Percentiles rank a stretch among this genome's conserved stretches.
These are phyloP conservation scores for Centropyge bicolor DNA, from an alignment of 2,797 vertebrate species.

Conservation along the genomic window DNA sequence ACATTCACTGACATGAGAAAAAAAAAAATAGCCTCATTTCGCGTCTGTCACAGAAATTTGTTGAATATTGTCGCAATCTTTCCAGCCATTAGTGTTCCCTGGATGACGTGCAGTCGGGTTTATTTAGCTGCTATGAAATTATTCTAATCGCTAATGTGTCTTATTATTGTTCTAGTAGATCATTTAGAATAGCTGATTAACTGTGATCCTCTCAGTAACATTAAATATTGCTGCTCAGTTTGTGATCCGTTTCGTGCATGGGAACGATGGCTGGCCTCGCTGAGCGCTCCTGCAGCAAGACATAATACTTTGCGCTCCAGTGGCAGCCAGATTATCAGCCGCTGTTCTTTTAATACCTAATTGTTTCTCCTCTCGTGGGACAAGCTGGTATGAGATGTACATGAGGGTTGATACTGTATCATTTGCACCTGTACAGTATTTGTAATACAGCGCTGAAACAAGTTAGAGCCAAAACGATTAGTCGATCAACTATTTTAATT, in stretches of 20 bases:
- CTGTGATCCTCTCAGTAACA: constrained; percentile 10
- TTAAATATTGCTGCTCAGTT: constrained; percentile 26
- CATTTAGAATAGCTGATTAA: constrained; percentile 35
- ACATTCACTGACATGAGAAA: constrained; percentile 35
- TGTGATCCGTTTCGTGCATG: background rate
- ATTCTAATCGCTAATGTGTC: background rate
- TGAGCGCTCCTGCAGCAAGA: constrained; percentile 24
- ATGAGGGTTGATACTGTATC: background rate
- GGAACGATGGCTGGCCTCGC: background rate
- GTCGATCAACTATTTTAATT: background rate
- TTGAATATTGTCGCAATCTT: constrained; percentile 12
- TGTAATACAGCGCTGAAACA: background rate
- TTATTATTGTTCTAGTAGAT: constrained; percentile 46
- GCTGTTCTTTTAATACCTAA: constrained; percentile 18
- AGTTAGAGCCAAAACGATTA: background rate
- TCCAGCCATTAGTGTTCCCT: constrained; percentile 14
- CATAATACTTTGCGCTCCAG: constrained; percentile 1
- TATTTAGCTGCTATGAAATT: constrained; percentile 29
- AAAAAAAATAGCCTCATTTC: constrained; percentile 39
- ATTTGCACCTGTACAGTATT: background rate
- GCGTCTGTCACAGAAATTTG: constrained; percentile 33
- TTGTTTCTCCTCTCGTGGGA: constrained; percentile 22
- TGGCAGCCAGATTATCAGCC: background rate
- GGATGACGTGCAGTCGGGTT: constrained; percentile 18
- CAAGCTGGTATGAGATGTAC: constrained; percentile 7